phyloP scores from a whole-genome alignment of 2,797 vertebrate genomes.

The Sebastiscus albofasciatus region DNA sequence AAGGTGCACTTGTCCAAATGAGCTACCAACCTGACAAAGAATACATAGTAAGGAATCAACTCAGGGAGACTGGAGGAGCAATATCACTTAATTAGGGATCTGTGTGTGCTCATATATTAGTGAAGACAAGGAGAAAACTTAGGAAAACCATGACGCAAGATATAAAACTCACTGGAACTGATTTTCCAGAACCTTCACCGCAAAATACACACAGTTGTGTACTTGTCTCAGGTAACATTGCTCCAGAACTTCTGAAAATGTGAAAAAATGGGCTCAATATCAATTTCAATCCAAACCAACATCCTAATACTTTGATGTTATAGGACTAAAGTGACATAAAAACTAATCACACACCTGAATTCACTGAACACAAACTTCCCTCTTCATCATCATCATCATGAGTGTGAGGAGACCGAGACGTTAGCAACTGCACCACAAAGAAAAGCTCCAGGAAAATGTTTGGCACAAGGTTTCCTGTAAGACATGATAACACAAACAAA shows the following conservation, averaged over 20 bases:
- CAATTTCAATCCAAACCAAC: background rate
- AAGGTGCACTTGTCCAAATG: conserved; percentile 92
- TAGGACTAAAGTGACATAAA: background rate
- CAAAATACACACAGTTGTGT: conserved; percentile 98
- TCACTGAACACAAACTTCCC: conserved; percentile 51
- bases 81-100: background rate
- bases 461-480: conserved; percentile 94
- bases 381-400: conserved; percentile 76
- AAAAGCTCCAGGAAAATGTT: conserved; percentile 97
- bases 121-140: background rate
- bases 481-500: conserved; percentile 27
- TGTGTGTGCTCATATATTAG: background rate
- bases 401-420: conserved; percentile 82
- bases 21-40: conserved; percentile 85
- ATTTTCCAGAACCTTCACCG: conserved; percentile 92
- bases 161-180: conserved; percentile 87
- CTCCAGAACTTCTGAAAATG: conserved; percentile 84
- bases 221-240: conserved; percentile 89
- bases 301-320: background rate
- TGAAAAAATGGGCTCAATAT: background rate
- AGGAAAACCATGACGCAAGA: background rate
- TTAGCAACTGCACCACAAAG: conserved; percentile 95
- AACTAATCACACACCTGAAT: conserved; percentile 61
- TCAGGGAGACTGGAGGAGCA: background rate
- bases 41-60: background rate